Evolutionary conservation across 2,888 invertebrate species (phyloP).

Genomic region (Drosophila bunnanda): DNA sequence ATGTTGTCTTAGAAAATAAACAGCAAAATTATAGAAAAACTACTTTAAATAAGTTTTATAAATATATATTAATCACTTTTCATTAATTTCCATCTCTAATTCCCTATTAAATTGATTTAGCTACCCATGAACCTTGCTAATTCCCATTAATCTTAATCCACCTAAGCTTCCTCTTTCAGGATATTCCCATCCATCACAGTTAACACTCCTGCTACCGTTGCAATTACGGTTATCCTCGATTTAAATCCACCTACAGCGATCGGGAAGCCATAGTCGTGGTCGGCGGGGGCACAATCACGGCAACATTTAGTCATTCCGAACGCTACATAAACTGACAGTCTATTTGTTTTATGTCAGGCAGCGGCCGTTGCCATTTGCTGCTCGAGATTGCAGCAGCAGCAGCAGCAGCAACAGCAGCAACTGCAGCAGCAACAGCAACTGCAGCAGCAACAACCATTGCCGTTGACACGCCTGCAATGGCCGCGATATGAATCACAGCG

Average conservation of each 20-base stretch:
- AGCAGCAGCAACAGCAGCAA: conserved; percentile 16
- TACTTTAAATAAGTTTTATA: not conserved
- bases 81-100: not conserved
- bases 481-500: conserved; percentile 81
- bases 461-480: conserved; percentile 82
- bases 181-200: conserved; percentile 10
- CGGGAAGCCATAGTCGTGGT: conserved; percentile 34
- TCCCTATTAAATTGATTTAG: not conserved
- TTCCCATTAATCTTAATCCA: not conserved
- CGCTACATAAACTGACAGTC: conserved; percentile 77
- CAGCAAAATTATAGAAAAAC: not conserved
- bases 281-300: conserved; percentile 52
- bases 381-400: conserved; percentile 46
- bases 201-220: conserved; percentile 32
- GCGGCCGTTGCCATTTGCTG: conserved; percentile 53
- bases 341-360: conserved; percentile 76
- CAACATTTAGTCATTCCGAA: conserved; percentile 76
- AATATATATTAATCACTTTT: not conserved
- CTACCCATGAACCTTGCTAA: not conserved
- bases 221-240: conserved; percentile 46
- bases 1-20: too few species aligned
- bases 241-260: conserved; percentile 49
- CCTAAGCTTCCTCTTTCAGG: conserved; percentile 5
- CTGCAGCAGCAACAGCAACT: conserved; percentile 46
- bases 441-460: conserved; percentile 56